These are phyloP conservation scores for Drosophila kanapiae DNA, from an alignment of 1,140 invertebrate genomes.

Conservation along the genomic window DNA sequence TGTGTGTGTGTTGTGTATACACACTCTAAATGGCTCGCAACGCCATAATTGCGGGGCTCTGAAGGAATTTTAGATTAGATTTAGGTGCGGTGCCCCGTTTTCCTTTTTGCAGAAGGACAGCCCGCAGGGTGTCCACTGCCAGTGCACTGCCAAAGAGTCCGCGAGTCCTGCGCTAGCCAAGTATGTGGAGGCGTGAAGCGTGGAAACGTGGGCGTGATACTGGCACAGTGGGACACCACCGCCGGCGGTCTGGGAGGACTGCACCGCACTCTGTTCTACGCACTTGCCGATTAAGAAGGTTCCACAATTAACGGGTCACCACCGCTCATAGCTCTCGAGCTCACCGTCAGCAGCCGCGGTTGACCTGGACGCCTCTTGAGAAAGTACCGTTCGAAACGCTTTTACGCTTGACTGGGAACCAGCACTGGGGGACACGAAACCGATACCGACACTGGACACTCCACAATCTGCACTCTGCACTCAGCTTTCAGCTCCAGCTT, in stretches of 20 bases:
- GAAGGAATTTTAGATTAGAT: slow-evolving; percentile 51
- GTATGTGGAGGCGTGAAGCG: no score
- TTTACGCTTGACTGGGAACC: slow-evolving; percentile 39
- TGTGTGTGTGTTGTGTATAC: slow-evolving; percentile 21
- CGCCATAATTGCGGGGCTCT: slow-evolving; percentile 31
- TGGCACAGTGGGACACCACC: slow-evolving; percentile 9
- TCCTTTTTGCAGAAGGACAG: background rate
- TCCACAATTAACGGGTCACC: slow-evolving; percentile 21
- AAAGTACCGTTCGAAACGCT: slow-evolving; percentile 69
- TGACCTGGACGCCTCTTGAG: slow-evolving; percentile 57
- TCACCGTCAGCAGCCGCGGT: slow-evolving; percentile 30
- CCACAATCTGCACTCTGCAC: slow-evolving; percentile 14
- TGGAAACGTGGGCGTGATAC: slow-evolving; percentile 15
- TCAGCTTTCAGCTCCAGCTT: slow-evolving; percentile 18
- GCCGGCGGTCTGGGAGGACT: slow-evolving; percentile 10
- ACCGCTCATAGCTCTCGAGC: slow-evolving; percentile 16
- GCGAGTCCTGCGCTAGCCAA: no score
- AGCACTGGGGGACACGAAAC: slow-evolving; percentile 8
- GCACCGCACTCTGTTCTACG: slow-evolving; percentile 16
- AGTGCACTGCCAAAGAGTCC: no score
- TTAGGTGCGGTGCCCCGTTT: slow-evolving; percentile 39
- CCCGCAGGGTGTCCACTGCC: slow-evolving; percentile 3
- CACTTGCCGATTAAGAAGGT: slow-evolving; percentile 22
- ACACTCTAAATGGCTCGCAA: slow-evolving; percentile 16
- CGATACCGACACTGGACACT: slow-evolving; percentile 5